Conservation (phyloP, 2,888 invertebrate species). For the Rhorus exstirpatorius region DNA sequence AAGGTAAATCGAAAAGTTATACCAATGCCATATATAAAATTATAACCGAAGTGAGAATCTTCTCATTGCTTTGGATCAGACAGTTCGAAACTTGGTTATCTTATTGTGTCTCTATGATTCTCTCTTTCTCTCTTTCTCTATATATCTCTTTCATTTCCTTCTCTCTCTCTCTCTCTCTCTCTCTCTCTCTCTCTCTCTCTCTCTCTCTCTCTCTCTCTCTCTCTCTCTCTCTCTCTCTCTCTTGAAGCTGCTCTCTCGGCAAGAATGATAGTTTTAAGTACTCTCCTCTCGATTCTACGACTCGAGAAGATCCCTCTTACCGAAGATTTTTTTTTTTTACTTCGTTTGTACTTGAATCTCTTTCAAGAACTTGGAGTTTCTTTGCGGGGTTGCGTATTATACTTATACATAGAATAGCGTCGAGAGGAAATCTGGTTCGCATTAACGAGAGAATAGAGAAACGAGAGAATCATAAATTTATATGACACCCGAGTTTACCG, state of each 20-base stretch:
- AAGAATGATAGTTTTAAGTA: conserved; percentile 39
- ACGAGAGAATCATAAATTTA: conserved; percentile 13
- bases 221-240: not conserved
- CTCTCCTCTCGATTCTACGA: conserved; percentile 27
- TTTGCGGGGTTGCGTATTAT: not conserved
- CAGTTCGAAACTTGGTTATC: conserved; percentile 46
- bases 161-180: not conserved
- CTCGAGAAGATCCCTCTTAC: conserved; percentile 3
- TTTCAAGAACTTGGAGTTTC: not conserved
- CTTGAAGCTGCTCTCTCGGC: not conserved
- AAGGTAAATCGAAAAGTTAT: conserved; percentile 57
- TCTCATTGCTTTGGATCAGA: conserved; percentile 45
- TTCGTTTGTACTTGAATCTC: conserved; percentile 30
- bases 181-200: not conserved
- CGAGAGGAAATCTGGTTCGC: not conserved
- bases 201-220: conserved; percentile 1
- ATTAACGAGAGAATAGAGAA: not conserved
- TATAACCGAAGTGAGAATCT: conserved; percentile 26
- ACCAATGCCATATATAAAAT: conserved; percentile 16
- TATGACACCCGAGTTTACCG: not conserved
- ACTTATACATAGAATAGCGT: conserved; percentile 3
- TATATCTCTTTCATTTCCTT: not conserved
- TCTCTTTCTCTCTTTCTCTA: not conserved
- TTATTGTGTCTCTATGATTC: not conserved
- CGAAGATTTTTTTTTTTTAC: conserved; percentile 1